phyloP scores from a whole-genome alignment of 1,140 invertebrate genomes.

The Drosophila prosaltans region DNA sequence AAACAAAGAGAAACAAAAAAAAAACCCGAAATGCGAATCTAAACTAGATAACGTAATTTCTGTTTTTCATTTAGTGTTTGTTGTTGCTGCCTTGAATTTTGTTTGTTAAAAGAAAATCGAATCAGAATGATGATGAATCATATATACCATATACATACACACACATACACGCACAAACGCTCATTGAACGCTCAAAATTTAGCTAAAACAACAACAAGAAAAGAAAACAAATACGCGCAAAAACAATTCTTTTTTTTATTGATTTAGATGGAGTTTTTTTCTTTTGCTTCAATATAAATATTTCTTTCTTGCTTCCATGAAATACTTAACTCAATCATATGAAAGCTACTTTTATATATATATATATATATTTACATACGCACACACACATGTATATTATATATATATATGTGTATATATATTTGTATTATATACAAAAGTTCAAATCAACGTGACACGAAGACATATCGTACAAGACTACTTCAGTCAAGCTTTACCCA shows the following conservation, averaged over 20 bases:
- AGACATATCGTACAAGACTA: not conserved
- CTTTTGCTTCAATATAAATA: not conserved
- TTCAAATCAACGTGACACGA: constrained; percentile 1
- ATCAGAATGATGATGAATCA: constrained; percentile 33
- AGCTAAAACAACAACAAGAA: not conserved
- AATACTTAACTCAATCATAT: not conserved
- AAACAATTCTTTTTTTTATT: not conserved
- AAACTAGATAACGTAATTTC: not conserved
- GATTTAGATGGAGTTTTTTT: not conserved
- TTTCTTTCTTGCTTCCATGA: constrained; percentile 8
- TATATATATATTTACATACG: not conserved
- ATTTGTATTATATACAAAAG: not conserved
- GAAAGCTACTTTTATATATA: not conserved
- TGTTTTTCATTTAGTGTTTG: constrained; percentile 20
- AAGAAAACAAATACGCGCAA: constrained; percentile 24
- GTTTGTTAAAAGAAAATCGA: constrained; percentile 45
- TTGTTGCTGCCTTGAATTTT: constrained; percentile 56
- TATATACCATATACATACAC: constrained; percentile 46
- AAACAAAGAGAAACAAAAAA: not conserved
- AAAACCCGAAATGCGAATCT: not conserved
- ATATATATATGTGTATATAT: not conserved
- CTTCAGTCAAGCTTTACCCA: too few relatives aligned
- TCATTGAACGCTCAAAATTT: constrained; percentile 43
- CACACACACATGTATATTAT: not conserved
- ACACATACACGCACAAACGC: constrained; percentile 21